Evolutionary conservation across 2,113 vertebrate genomes (phyloP), one percentile per base, ranked within the genome.

Genomic region (Xiphophorus maculatus): DNA sequence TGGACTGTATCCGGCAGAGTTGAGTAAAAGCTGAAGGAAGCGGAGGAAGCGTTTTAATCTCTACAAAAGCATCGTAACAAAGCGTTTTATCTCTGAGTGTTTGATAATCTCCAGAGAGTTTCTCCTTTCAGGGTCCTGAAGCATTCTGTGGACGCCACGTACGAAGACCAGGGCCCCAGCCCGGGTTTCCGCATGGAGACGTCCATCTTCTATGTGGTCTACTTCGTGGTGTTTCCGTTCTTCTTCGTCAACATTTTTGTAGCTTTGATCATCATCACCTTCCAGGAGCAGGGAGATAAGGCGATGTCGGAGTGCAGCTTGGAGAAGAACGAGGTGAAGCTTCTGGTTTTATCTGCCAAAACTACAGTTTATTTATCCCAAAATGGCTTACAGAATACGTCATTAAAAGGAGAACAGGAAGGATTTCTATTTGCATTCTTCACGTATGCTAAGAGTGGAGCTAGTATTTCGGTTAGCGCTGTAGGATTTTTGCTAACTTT

Each of bases 191-290:
- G 98, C 81, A 99, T 99, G 98, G 98, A 99, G 94, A 97, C 97
- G 25, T 98, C 97, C 69, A 99, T 99, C 93, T 99, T 99, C 92
- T 99, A 99, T 0, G 98, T 99, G 90, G 98, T 99, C 84, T 99
- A 99, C 92, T 99, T 99, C 32, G 97, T 99, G 86, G 98, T 99
- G 84, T 99, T 99, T 90, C 98, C 98, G 69, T 99, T 99, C 95
- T 99, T 99, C 95, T 99, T 99, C 19, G 98, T 99, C 92, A 99
- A 99, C 94, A 99, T 99, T 88, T 99, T 99, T 17, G 98, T 99
- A 89, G 98, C 98, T 73, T 92, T 99, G 92, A 99, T 99, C 51
- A 58, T 58, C 25, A 58, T 58, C 51, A 58, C 51, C 22, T 58
- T 58, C 51, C 51, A 99, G 94, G 98, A 99, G 91, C 98, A 99